Conservation (phyloP, 2,888 invertebrate species). For the Muschampia plurimacula region DNA sequence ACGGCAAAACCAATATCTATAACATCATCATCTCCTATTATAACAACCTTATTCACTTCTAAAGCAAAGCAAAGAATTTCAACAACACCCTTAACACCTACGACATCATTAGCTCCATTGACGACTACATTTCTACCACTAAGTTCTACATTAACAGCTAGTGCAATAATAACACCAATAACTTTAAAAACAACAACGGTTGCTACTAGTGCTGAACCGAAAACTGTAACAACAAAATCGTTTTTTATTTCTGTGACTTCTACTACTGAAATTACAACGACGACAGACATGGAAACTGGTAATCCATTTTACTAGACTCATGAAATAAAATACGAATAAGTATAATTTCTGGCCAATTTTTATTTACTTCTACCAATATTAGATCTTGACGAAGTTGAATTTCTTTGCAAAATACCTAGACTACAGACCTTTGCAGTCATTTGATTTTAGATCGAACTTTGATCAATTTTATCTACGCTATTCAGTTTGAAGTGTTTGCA, state of each 20-base stretch:
- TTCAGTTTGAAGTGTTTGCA: neutral
- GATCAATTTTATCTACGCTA: neutral
- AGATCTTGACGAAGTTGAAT: too few species aligned
- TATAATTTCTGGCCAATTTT: neutral
- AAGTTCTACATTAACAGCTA: conserved; percentile 8
- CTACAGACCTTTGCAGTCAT: neutral
- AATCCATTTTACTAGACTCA: conserved; percentile 45
- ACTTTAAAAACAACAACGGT: neutral
- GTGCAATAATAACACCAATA: neutral
- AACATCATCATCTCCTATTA: neutral
- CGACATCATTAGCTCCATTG: neutral
- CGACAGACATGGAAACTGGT: conserved; percentile 40
- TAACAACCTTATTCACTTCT: neutral
- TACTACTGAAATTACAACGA: conserved; percentile 25
- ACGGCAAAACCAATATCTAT: neutral
- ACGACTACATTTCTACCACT: neutral
- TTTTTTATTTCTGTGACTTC: neutral
- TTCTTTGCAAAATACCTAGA: neutral
- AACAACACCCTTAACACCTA: neutral
- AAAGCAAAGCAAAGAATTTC: neutral
- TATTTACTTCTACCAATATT: neutral
- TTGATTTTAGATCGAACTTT: neutral
- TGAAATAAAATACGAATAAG: neutral
- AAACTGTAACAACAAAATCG: neutral
- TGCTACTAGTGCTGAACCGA: neutral